A percentile compares a stretch with the other conserved stretches of the same genome.
Evolutionary conservation across 1,140 invertebrate species (phyloP).

Genomic region (Bombus turneri): DNA sequence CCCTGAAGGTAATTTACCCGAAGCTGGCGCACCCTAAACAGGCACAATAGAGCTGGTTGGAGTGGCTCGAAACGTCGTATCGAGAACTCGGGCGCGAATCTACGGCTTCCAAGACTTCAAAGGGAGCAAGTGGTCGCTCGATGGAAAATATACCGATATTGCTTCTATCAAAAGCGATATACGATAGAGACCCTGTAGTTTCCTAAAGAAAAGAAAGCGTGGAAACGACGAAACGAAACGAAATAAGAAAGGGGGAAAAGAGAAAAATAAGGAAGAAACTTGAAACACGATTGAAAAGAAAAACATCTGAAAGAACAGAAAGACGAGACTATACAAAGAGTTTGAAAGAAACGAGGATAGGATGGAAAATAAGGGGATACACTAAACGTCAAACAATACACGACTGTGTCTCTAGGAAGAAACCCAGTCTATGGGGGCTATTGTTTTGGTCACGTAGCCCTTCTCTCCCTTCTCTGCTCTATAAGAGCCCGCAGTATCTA

Average conservation of each 20-base stretch:
- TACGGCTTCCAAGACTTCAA: constrained; percentile 52
- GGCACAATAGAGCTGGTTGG: constrained; percentile 25
- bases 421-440: not conserved
- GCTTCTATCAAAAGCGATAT: not conserved
- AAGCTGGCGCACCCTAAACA: constrained; percentile 13
- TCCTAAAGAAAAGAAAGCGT: not conserved
- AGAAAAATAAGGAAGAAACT: not conserved
- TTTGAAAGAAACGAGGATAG: not conserved
- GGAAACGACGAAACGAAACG: not conserved
- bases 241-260: not conserved
- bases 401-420: not conserved
- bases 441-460: constrained; percentile 66
- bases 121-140: constrained; percentile 10
- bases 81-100: constrained; percentile 40
- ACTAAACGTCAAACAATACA: constrained; percentile 37
- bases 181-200: not conserved
- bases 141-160: constrained; percentile 19
- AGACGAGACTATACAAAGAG: not conserved
- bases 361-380: not conserved
- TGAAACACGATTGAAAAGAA: not conserved
- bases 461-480: constrained; percentile 6
- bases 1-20: constrained; percentile 45
- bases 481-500: constrained; percentile 40
- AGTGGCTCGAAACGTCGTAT: constrained; percentile 34
- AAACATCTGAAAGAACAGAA: not conserved